A percentile compares a stretch with the other conserved stretches of the same genome.
These are phyloP conservation scores for Ceriagrion tenellum DNA, from an alignment of 2,888 invertebrate genomes.

Conservation along the genomic window DNA sequence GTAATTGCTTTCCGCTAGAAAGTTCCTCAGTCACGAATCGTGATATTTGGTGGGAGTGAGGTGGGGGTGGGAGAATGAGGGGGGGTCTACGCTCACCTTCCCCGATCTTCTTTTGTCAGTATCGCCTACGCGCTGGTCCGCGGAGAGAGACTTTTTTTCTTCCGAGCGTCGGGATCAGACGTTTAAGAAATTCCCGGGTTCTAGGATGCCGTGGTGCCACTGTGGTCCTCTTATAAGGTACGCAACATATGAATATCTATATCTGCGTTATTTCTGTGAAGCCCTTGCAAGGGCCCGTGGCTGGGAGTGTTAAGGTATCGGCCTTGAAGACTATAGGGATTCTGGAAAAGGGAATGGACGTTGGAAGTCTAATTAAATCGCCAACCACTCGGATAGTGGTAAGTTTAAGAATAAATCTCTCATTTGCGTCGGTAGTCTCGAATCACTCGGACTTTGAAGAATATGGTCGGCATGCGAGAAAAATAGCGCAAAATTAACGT, in stretches of 20 bases:
- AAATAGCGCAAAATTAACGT: too few species aligned
- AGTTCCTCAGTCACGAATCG: not conserved
- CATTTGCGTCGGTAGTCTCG: too few species aligned
- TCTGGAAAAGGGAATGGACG: too few species aligned
- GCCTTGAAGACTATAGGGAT: too few species aligned
- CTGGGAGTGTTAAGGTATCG: too few species aligned
- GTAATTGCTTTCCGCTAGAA: conserved; percentile 12
- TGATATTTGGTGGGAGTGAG: not conserved
- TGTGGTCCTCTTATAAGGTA: not conserved
- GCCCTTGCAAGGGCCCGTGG: too few species aligned
- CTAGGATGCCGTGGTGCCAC: not conserved
- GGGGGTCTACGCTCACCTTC: not conserved
- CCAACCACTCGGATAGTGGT: too few species aligned
- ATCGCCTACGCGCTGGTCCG: not conserved
- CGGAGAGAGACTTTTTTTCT: not conserved
- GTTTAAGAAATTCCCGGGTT: not conserved
- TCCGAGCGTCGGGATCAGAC: not conserved
- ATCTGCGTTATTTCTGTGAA: too few species aligned
- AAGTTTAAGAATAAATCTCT: too few species aligned
- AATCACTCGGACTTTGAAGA: too few species aligned
- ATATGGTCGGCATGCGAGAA: too few species aligned
- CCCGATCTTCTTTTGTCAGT: not conserved
- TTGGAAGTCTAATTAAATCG: too few species aligned
- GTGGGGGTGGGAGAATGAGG: not conserved
- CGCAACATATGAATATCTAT: not conserved